A percentile compares a stretch with the other conserved stretches of the same genome.
Conservation (phyloP, 2,888 invertebrate species). For the Ceraclea dissimilis region DNA sequence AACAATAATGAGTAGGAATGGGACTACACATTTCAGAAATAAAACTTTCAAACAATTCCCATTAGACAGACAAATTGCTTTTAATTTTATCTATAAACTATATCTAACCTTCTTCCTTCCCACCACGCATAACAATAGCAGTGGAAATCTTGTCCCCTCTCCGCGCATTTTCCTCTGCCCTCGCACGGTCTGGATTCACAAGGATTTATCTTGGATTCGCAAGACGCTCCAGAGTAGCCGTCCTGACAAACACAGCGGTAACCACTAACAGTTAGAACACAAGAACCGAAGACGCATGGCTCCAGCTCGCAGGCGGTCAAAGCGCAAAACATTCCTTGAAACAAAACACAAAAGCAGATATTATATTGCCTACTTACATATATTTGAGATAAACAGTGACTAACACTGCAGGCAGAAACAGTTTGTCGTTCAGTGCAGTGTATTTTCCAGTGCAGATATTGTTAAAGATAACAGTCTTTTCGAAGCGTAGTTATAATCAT, state of each 20-base stretch:
- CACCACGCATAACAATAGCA: slow-evolving; percentile 72
- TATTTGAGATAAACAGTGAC: too few species aligned
- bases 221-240: slow-evolving; percentile 60
- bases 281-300: slow-evolving; percentile 60
- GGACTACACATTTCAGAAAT: too few species aligned
- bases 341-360: background rate
- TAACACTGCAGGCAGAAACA: too few species aligned
- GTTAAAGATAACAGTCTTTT: too few species aligned
- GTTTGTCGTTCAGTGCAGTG: too few species aligned
- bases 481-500: too few species aligned
- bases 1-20: too few species aligned
- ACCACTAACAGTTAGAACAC: slow-evolving; percentile 45
- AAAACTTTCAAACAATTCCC: too few species aligned
- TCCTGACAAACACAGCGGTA: slow-evolving; percentile 58
- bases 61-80: too few species aligned
- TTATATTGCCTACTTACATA: too few species aligned
- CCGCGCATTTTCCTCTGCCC: slow-evolving; percentile 65
- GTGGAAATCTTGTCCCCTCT: slow-evolving; percentile 54
- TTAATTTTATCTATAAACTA: too few species aligned
- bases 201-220: slow-evolving; percentile 60
- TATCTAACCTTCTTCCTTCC: slow-evolving; percentile 49
- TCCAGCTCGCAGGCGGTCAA: slow-evolving; percentile 67
- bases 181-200: slow-evolving; percentile 70
- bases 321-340: slow-evolving; percentile 65
- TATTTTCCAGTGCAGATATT: too few species aligned